Evolutionary conservation across 2,113 vertebrate species (phyloP).

Genomic region (Corythornis madagascariensis): DNA sequence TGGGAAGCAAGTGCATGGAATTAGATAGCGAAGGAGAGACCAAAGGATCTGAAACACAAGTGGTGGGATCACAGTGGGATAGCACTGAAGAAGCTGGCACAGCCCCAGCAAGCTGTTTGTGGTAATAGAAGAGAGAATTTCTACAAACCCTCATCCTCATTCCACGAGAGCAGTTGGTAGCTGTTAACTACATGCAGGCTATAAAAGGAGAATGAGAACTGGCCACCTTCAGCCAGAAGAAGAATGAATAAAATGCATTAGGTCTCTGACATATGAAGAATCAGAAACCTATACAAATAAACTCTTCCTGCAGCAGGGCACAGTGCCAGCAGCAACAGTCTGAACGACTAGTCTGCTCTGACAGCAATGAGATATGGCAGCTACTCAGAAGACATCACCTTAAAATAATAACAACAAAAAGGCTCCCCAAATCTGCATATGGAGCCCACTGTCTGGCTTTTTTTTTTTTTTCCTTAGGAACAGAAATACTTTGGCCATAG

Average conservation of each 20-base stretch:
- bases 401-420: slow-evolving; percentile 34
- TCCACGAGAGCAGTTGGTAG: slow-evolving; percentile 46
- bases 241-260: slow-evolving; percentile 65
- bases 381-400: slow-evolving; percentile 45
- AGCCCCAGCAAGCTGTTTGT: neutral
- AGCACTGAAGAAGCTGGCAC: slow-evolving; percentile 44
- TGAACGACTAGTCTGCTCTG: neutral
- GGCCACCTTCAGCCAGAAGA: slow-evolving; percentile 43
- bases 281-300: slow-evolving; percentile 62
- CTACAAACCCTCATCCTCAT: slow-evolving; percentile 43
- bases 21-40: neutral
- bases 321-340: slow-evolving; percentile 49
- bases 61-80: slow-evolving; percentile 37
- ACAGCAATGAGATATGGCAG: slow-evolving; percentile 46
- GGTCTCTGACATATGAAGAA: slow-evolving; percentile 38
- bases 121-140: slow-evolving; percentile 33
- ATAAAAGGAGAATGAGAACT: slow-evolving; percentile 59
- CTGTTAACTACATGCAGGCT: slow-evolving; percentile 42
- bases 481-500: slow-evolving; percentile 27
- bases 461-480: neutral
- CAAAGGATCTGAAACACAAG: neutral
- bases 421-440: neutral
- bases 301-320: slow-evolving; percentile 48
- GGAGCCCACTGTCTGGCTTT: neutral
- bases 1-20: slow-evolving; percentile 37